Percentiles rank a stretch among this genome's conserved stretches.
Conservation (phyloP, 1,140 invertebrate species). For the Cyrtorhinus lividipennis region DNA sequence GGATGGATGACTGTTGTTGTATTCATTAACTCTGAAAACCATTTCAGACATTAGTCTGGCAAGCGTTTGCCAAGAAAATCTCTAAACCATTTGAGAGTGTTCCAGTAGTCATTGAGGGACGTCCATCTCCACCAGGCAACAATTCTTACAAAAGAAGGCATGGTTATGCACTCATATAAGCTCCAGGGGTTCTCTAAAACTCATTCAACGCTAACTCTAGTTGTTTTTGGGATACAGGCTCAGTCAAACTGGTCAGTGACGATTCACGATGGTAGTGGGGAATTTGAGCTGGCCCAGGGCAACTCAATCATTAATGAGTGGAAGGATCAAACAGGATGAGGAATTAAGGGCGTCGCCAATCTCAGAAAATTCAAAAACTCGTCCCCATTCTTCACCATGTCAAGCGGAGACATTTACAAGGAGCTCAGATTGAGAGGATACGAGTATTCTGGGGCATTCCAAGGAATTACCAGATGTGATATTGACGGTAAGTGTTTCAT, state of each 20-base stretch:
- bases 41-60: conserved; percentile 64
- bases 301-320: conserved; percentile 64
- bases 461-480: conserved; percentile 55
- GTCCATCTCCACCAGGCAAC: conserved; percentile 81
- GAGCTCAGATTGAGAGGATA: conserved; percentile 85
- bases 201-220: too few relatives aligned
- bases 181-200: too few relatives aligned
- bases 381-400: too few relatives aligned
- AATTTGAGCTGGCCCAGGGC: conserved; percentile 83
- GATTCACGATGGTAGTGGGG: conserved; percentile 70
- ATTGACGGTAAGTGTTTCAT: conserved; percentile 43
- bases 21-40: too few relatives aligned
- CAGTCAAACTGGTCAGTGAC: conserved; percentile 76
- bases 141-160: conserved; percentile 67
- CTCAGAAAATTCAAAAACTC: not conserved
- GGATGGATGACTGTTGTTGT: too few relatives aligned
- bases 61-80: conserved; percentile 71
- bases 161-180: not conserved
- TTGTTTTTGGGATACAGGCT: conserved; percentile 30
- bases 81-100: conserved; percentile 57
- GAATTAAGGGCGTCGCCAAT: not conserved
- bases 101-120: conserved; percentile 72
- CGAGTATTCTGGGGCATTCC: conserved; percentile 79
- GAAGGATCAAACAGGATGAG: not conserved
- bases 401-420: conserved; percentile 71